Conservation (phyloP, 37 sponge, comb jelly and placozoan genomes). For the Halichondria panicea region DNA sequence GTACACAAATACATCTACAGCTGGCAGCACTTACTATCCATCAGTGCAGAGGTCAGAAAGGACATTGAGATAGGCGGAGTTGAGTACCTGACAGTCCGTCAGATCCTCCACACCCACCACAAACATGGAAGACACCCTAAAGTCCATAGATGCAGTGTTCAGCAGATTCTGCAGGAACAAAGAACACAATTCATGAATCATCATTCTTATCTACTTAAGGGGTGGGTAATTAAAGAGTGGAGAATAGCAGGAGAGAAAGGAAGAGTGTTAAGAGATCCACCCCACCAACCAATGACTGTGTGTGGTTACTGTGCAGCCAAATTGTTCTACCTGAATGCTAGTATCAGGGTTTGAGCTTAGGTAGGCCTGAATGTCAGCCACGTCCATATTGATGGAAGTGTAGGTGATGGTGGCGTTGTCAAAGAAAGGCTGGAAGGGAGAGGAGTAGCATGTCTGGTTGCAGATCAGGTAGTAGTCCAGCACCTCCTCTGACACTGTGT, state of each 20-base stretch:
- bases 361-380: background rate
- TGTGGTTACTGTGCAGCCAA: too few species aligned
- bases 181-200: background rate
- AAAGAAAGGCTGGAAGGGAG: background rate
- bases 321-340: too few species aligned
- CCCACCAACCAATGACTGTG: too few species aligned
- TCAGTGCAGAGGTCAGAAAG: constrained; percentile 10
- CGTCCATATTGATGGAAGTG: background rate
- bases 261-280: background rate
- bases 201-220: background rate
- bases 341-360: too few species aligned
- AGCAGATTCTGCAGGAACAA: background rate
- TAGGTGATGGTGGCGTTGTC: background rate
- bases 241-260: background rate
- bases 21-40: constrained; percentile 30
- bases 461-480: constrained; percentile 42
- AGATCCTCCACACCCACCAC: background rate
- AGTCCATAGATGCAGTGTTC: background rate
- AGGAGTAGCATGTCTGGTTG: constrained; percentile 23
- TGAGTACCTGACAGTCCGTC: background rate
- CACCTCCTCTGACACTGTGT: background rate
- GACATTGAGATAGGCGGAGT: constrained; percentile 10
- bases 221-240: background rate
- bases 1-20: too few species aligned
- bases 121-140: constrained; percentile 5